Evolutionary conservation across 2,888 invertebrate genomes (phyloP).

Genomic region (Nymphalis urticae): DNA sequence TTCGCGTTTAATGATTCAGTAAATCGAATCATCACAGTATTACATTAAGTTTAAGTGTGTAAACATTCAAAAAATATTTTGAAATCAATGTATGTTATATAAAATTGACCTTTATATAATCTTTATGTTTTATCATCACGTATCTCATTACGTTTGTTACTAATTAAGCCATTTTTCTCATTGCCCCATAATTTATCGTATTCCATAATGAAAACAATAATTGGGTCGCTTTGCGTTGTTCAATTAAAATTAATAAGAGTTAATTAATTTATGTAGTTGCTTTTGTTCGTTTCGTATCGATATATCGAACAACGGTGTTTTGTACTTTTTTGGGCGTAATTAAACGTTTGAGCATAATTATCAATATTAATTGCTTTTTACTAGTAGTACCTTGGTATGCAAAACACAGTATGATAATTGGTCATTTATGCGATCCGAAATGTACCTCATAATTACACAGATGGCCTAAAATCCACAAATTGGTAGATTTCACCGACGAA

Average conservation of each 20-base stretch:
- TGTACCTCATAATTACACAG: no score
- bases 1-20: no score
- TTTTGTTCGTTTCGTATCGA: slow-evolving; percentile 15
- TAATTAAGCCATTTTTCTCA: slow-evolving; percentile 34
- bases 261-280: slow-evolving; percentile 34
- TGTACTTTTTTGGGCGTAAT: slow-evolving; percentile 8
- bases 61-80: no score
- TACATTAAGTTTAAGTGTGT: no score
- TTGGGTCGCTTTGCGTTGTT: slow-evolving; percentile 25
- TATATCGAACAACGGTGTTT: slow-evolving; percentile 11
- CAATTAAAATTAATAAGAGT: slow-evolving; percentile 36
- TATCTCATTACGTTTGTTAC: slow-evolving; percentile 21
- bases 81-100: no score
- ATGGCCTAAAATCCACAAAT: no score
- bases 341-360: neutral
- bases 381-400: neutral
- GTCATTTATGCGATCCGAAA: no score
- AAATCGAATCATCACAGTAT: no score
- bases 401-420: neutral
- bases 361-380: neutral
- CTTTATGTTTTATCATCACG: neutral
- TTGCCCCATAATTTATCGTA: slow-evolving; percentile 31
- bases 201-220: slow-evolving; percentile 33
- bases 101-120: no score
- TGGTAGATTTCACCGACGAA: no score